These are phyloP conservation scores for Agrypnus murinus DNA, from an alignment of 2,888 invertebrate genomes.

Conservation along the genomic window DNA sequence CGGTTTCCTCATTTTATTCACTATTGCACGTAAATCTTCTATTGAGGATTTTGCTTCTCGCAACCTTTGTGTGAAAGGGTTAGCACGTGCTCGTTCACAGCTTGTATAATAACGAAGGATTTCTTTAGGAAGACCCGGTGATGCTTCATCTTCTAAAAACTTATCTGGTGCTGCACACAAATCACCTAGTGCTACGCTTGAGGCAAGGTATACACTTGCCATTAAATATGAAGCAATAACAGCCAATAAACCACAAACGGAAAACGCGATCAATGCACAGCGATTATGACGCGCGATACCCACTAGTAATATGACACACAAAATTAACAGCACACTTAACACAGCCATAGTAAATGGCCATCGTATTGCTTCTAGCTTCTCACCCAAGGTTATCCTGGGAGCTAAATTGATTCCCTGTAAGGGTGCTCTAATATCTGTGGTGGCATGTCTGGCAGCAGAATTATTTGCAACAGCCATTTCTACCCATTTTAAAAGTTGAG, in stretches of 20 bases:
- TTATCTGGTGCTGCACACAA: slow-evolving; percentile 81
- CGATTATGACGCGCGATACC: slow-evolving; percentile 92
- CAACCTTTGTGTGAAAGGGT: slow-evolving; percentile 87
- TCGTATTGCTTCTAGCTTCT: slow-evolving; percentile 82
- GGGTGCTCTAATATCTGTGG: slow-evolving; percentile 79
- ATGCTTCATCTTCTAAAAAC: slow-evolving; percentile 68
- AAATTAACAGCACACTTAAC: slow-evolving; percentile 87
- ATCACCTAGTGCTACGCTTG: slow-evolving; percentile 84
- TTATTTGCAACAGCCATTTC: slow-evolving; percentile 84
- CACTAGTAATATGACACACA: slow-evolving; percentile 91
- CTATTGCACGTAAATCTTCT: slow-evolving; percentile 72
- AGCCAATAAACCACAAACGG: slow-evolving; percentile 89
- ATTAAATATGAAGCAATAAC: slow-evolving; percentile 93
- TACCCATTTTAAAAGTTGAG: slow-evolving; percentile 80
- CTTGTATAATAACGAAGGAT: slow-evolving; percentile 82
- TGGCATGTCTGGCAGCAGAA: slow-evolving; percentile 83
- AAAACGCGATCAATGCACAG: slow-evolving; percentile 91
- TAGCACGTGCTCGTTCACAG: slow-evolving; percentile 86
- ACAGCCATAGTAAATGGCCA: slow-evolving; percentile 95
- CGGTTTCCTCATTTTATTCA: slow-evolving; percentile 72
- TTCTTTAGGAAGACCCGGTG: slow-evolving; percentile 67
- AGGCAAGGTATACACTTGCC: slow-evolving; percentile 90
- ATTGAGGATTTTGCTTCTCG: slow-evolving; percentile 77
- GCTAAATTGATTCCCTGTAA: slow-evolving; percentile 82
- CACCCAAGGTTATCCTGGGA: slow-evolving; percentile 75